Conservation (phyloP, 2,888 invertebrate genomes). For the Eurois occulta region DNA sequence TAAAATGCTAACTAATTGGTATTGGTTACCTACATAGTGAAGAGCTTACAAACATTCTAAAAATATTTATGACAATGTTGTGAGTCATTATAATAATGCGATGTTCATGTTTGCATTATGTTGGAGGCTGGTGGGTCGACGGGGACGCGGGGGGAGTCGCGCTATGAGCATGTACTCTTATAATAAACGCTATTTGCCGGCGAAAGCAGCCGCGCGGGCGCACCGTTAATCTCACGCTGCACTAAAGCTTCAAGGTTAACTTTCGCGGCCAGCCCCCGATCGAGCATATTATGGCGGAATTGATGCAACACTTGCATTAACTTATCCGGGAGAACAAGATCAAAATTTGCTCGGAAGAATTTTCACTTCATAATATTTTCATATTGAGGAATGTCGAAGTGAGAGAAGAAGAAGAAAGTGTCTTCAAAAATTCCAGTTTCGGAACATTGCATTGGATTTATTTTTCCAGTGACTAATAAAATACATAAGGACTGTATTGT, state of each 20-base stretch:
- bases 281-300: slow-evolving; percentile 50
- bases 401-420: background rate
- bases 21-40: slow-evolving; percentile 46
- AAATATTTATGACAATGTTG: slow-evolving; percentile 83
- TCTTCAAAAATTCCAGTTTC: background rate
- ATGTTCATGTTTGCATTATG: slow-evolving; percentile 69
- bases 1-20: slow-evolving; percentile 54
- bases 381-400: slow-evolving; percentile 1
- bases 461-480: background rate
- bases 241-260: slow-evolving; percentile 85
- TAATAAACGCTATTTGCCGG: slow-evolving; percentile 71
- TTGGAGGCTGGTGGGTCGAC: slow-evolving; percentile 54
- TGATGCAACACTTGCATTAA: slow-evolving; percentile 55
- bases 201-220: slow-evolving; percentile 82
- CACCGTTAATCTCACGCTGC: slow-evolving; percentile 81
- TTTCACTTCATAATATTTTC: slow-evolving; percentile 19
- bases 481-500: background rate
- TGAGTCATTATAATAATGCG: slow-evolving; percentile 75
- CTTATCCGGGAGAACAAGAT: slow-evolving; percentile 41
- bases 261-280: slow-evolving; percentile 82
- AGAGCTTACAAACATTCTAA: slow-evolving; percentile 77
- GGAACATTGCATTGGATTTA: slow-evolving; percentile 1
- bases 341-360: slow-evolving; percentile 24
- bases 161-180: slow-evolving; percentile 55
- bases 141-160: slow-evolving; percentile 9